phyloP scores from a whole-genome alignment of 2,888 invertebrate species.

The Volucella zonaria region DNA sequence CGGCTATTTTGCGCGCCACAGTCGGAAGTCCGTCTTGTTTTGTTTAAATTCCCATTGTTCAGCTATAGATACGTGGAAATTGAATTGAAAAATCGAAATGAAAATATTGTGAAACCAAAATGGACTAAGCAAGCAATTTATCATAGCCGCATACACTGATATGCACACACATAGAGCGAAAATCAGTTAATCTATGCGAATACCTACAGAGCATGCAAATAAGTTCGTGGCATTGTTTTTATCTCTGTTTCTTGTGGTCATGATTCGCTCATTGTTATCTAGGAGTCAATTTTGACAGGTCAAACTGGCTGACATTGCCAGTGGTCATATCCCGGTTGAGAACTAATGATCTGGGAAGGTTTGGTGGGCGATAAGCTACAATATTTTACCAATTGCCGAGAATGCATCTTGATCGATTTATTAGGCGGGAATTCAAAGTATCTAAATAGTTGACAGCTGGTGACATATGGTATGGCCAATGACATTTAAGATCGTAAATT shows the following conservation, averaged over 20 bases:
- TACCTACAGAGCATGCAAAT: not conserved
- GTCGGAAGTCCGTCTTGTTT: constrained; percentile 72
- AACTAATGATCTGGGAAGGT: not conserved
- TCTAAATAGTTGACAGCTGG: constrained; percentile 12
- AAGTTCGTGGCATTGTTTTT: constrained; percentile 53
- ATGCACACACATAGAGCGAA: not conserved
- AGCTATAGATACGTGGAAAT: constrained; percentile 42
- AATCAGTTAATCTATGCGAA: no score
- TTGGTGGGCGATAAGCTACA: not conserved
- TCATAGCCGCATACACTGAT: constrained; percentile 14
- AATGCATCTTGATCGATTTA: not conserved
- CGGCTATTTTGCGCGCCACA: constrained; percentile 53
- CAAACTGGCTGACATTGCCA: constrained; percentile 27
- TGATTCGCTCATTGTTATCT: constrained; percentile 27
- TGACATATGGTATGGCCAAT: constrained; percentile 28
- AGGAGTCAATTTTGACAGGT: constrained; percentile 35
- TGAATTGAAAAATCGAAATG: constrained; percentile 57
- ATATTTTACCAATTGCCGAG: not conserved
- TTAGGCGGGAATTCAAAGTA: constrained; percentile 1
- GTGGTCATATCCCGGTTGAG: constrained; percentile 8
- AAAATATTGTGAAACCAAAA: constrained; percentile 68
- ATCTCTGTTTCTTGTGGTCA: not conserved
- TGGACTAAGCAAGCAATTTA: constrained; percentile 53
- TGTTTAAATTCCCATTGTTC: constrained; percentile 19
- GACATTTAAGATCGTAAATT: constrained; percentile 28